Percentiles rank a stretch among this genome's conserved stretches.
Evolutionary conservation across 1,140 invertebrate genomes (phyloP).

Genomic region (Lycorma delicatula): DNA sequence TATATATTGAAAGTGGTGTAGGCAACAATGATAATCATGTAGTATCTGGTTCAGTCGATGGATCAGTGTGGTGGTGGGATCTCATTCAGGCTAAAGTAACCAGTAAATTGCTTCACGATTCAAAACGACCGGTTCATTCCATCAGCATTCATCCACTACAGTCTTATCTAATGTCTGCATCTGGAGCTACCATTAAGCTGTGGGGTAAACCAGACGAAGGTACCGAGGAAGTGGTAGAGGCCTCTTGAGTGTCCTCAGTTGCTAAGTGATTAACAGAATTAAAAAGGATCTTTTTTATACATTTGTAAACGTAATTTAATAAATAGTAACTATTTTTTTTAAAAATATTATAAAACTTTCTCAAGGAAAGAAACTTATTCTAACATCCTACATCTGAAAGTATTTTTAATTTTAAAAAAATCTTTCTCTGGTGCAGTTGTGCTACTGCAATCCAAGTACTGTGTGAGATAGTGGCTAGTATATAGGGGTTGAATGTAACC

Average conservation of each 20-base stretch:
- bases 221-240: not conserved
- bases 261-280: too few relatives aligned
- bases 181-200: constrained; percentile 54
- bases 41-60: constrained; percentile 80
- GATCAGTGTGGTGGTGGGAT: constrained; percentile 81
- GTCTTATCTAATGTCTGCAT: constrained; percentile 55
- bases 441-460: too few relatives aligned
- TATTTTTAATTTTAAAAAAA: too few relatives aligned
- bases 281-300: too few relatives aligned
- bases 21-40: constrained; percentile 73
- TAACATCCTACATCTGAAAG: too few relatives aligned
- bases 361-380: too few relatives aligned
- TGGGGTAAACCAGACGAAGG: constrained; percentile 38
- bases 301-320: too few relatives aligned
- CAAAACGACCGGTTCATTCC: constrained; percentile 50
- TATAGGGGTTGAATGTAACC: too few relatives aligned
- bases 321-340: too few relatives aligned
- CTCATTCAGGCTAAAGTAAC: constrained; percentile 61
- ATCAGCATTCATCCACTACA: constrained; percentile 62
- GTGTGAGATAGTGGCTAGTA: too few relatives aligned
- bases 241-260: not conserved
- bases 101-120: constrained; percentile 39
- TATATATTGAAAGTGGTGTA: constrained; percentile 77
- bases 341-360: too few relatives aligned
- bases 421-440: too few relatives aligned